phyloP scores from a whole-genome alignment of 2,113 vertebrate genomes.

The Oryzias melastigma region DNA sequence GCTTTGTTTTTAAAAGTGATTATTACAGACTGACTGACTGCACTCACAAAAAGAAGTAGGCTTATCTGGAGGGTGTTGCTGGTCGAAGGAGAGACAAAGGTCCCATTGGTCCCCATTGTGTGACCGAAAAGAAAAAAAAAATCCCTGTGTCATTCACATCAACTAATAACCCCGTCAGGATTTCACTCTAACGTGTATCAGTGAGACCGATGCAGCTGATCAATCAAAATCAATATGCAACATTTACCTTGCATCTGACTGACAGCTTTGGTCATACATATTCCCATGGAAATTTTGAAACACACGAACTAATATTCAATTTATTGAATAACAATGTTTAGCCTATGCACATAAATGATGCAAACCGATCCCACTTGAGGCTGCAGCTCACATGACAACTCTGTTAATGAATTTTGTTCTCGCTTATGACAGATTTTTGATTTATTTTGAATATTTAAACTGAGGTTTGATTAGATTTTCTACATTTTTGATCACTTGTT shows the following conservation, averaged over 20 bases:
- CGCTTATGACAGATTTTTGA: too few species aligned
- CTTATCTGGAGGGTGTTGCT: slow-evolving; percentile 15
- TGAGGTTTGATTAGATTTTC: too few species aligned
- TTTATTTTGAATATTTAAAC: too few species aligned
- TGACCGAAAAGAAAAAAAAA: slow-evolving; percentile 17
- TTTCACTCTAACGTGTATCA: slow-evolving; percentile 64
- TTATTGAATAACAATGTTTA: too few species aligned
- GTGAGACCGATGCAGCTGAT: slow-evolving; percentile 57
- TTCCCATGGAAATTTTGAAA: slow-evolving; percentile 13
- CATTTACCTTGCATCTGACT: slow-evolving; percentile 34
- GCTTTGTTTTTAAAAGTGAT: neutral
- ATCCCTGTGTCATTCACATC: slow-evolving; percentile 61
- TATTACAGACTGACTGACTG: slow-evolving; percentile 10
- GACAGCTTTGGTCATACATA: slow-evolving; percentile 36
- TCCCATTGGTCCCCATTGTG: slow-evolving; percentile 61
- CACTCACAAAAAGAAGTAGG: slow-evolving; percentile 26
- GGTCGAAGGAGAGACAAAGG: slow-evolving; percentile 29
- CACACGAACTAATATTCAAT: slow-evolving; percentile 13
- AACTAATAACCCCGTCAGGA: slow-evolving; percentile 67
- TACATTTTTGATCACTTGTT: too few species aligned
- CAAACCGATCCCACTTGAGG: too few species aligned
- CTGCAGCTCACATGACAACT: too few species aligned
- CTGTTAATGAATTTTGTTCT: too few species aligned
- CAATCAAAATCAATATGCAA: slow-evolving; percentile 53
- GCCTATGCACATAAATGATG: too few species aligned